Evolutionary conservation across 2,797 vertebrate species (phyloP).

Genomic region (Mus caroli): DNA sequence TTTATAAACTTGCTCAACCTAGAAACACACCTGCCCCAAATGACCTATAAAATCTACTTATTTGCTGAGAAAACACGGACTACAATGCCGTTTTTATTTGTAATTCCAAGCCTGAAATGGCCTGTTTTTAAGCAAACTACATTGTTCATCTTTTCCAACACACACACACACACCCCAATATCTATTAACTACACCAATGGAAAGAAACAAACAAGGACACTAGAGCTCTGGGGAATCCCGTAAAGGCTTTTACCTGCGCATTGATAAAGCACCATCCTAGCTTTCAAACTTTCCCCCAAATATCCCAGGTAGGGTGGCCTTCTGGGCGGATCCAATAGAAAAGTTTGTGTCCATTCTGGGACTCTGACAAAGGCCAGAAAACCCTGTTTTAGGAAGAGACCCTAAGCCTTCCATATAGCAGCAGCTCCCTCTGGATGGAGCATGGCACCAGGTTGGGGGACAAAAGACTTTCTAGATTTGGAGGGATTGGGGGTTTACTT

Average conservation of each 20-base stretch:
- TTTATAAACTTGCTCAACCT: conserved; percentile 78
- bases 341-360: conserved; percentile 67
- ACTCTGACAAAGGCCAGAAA: conserved; percentile 55
- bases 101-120: background rate
- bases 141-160: conserved; percentile 63
- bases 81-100: background rate
- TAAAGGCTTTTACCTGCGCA: background rate
- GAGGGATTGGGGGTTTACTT: background rate
- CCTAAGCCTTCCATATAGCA: background rate
- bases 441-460: background rate
- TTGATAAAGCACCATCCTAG: background rate
- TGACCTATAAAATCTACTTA: conserved; percentile 60
- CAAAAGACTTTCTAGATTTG: conserved; percentile 69
- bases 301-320: background rate
- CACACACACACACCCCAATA: background rate
- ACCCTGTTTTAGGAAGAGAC: background rate
- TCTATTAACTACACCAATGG: conserved; percentile 59
- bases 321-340: conserved; percentile 9
- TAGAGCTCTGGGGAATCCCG: background rate
- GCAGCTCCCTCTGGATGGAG: background rate
- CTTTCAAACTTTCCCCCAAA: conserved; percentile 61
- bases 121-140: conserved; percentile 70
- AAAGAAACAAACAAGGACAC: conserved; percentile 23
- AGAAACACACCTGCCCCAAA: conserved; percentile 82
- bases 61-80: conserved; percentile 15